Evolutionary conservation across 2,888 invertebrate genomes (phyloP).

Genomic region (Lomographa bimaculata): DNA sequence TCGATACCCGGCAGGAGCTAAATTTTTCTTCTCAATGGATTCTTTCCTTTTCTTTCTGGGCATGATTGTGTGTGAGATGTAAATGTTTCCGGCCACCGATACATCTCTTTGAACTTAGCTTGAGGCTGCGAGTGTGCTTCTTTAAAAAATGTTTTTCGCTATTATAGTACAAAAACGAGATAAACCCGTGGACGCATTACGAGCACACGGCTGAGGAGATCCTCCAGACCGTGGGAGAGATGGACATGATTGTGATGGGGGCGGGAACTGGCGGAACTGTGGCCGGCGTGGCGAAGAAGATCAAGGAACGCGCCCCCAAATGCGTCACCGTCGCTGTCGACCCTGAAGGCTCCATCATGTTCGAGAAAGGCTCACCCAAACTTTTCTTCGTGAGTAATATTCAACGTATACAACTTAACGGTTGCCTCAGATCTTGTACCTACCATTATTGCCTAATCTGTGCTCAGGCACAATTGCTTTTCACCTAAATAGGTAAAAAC

Average conservation of each 20-base stretch:
- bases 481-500: too few species aligned
- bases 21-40: too few species aligned
- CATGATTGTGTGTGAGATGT: too few species aligned
- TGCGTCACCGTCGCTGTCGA: conserved; percentile 93
- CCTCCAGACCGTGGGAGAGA: conserved; percentile 84
- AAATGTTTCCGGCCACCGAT: too few species aligned
- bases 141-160: too few species aligned
- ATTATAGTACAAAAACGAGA: conserved; percentile 92
- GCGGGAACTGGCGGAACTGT: conserved; percentile 97
- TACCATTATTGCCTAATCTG: too few species aligned
- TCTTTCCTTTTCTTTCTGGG: too few species aligned
- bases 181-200: conserved; percentile 97
- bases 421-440: not conserved
- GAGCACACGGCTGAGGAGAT: conserved; percentile 97
- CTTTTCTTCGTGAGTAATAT: conserved; percentile 42
- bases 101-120: too few species aligned
- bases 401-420: too few species aligned
- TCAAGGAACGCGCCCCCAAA: conserved; percentile 90
- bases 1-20: too few species aligned
- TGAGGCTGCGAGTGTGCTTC: too few species aligned
- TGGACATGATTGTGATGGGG: conserved; percentile 92
- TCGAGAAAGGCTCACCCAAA: conserved; percentile 82
- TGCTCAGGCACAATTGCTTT: too few species aligned
- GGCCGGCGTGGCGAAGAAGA: conserved; percentile 93
- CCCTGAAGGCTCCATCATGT: conserved; percentile 88